Percentiles rank a stretch among this genome's conserved stretches.
These are phyloP conservation scores for Ceratoteleas bidentatus DNA, from an alignment of 1,140 invertebrate species.

Conservation along the genomic window DNA sequence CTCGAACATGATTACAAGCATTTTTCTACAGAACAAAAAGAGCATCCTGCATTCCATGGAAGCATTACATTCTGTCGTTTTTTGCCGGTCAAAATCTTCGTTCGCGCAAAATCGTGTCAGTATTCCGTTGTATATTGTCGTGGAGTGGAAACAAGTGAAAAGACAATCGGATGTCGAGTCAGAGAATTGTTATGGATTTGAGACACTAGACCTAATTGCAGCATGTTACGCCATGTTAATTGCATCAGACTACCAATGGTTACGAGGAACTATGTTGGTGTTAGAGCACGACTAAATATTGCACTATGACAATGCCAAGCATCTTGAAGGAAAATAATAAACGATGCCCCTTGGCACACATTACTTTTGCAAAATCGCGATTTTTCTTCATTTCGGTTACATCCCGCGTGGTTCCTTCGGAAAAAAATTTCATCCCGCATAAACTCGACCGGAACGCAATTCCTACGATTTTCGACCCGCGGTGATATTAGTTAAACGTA, in stretches of 20 bases:
- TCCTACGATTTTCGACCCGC: no score
- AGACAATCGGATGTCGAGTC: conserved; percentile 50
- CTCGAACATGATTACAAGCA: not conserved
- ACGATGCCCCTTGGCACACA: conserved; percentile 37
- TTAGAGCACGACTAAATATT: conserved; percentile 56
- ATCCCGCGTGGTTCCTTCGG: no score
- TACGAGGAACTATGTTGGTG: conserved; percentile 53
- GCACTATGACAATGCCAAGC: conserved; percentile 53
- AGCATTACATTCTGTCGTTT: conserved; percentile 1
- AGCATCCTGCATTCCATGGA: not conserved
- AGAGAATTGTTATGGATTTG: conserved; percentile 63
- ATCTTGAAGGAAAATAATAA: conserved; percentile 44
- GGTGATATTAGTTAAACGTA: conserved; percentile 45
- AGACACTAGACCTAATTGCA: conserved; percentile 60
- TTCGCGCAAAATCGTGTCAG: conserved; percentile 37
- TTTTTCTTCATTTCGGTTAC: not conserved
- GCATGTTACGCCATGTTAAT: conserved; percentile 71
- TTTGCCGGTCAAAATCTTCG: conserved; percentile 30
- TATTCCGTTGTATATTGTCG: conserved; percentile 55
- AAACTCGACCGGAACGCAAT: no score
- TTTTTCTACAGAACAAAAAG: not conserved
- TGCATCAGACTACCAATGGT: conserved; percentile 61
- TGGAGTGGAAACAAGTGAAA: conserved; percentile 37
- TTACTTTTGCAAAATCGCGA: conserved; percentile 29
- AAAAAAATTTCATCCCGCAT: no score